Evolutionary conservation across 2,113 vertebrate genomes (phyloP), one percentile per base, ranked within the genome.

Genomic region (Dipodomys spectabilis): DNA sequence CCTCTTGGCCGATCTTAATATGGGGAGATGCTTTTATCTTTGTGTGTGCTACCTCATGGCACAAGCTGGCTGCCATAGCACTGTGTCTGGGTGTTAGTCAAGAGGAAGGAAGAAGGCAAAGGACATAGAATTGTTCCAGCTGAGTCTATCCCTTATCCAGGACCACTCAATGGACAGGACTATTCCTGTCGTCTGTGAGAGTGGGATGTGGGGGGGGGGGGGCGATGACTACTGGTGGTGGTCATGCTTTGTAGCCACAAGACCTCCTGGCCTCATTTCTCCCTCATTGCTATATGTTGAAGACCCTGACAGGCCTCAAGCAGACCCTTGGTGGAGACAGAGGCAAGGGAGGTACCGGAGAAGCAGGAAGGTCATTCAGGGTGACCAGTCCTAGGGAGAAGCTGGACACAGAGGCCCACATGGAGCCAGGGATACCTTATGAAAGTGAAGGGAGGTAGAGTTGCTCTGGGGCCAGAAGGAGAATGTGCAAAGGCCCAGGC

Each of bases 281-380:
- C 4, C 16, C 9, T 23, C 23, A 0, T 5, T 45, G 11, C 0
- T 2, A 13, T 1, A 16, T 15, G 13, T 22, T 1, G 28, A 72
- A 73, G 71, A 45, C 60, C 32, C 25, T 9, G 65, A n/a, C 0
- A 2, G 7, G 30, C n/a, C 79, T 15, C 28, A 82, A 18, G 64
- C 27, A 23, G 16, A 25, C 25, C 39, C 1, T 10, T 32, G 19
- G 5, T 9, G 6, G 92, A 60, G 49, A 5, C 53, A n/a, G 23
- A 28, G n/a, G 35, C 3, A 35, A 16, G 49, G 10, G 85, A 71
- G 15, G 64, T 4, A 60, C 4, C 4, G n/a, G 82, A 44, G 30
- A 65, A 28, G 2, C 3, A 9, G 27, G 30, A 0, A 1, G 30
- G 39, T n/a, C 28, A 0, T 30, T 65, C 20, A 1, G 8, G 11